Evolutionary conservation across 2,888 invertebrate species (phyloP).

Genomic region (Nemotelus pantherinus): DNA sequence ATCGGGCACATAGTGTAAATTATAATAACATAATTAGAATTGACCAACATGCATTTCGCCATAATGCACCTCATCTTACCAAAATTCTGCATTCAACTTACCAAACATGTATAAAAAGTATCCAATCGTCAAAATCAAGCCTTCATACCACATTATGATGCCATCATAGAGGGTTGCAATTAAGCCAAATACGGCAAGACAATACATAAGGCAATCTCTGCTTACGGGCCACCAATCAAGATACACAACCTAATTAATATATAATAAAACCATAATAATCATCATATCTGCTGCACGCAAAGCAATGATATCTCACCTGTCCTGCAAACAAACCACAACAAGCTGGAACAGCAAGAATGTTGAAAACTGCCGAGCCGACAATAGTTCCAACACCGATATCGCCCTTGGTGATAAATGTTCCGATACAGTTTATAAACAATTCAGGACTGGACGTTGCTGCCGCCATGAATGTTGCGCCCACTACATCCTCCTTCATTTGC

Average conservation of each 20-base stretch:
- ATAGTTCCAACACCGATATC: conserved; percentile 81
- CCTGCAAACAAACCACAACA: conserved; percentile 75
- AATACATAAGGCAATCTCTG: conserved; percentile 78
- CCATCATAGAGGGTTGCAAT: conserved; percentile 77
- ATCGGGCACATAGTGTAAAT: neutral
- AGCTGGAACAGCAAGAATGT: conserved; percentile 79
- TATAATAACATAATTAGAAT: conserved; percentile 9
- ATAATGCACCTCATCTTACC: neutral
- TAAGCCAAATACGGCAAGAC: conserved; percentile 74
- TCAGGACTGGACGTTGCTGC: conserved; percentile 89
- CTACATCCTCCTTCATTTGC: conserved; percentile 78
- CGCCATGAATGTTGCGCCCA: conserved; percentile 92
- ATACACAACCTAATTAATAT: conserved; percentile 68
- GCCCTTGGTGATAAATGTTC: conserved; percentile 80
- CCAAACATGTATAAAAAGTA: conserved; percentile 78
- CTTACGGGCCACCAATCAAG: conserved; percentile 83
- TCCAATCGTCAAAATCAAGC: conserved; percentile 73
- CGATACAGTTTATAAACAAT: conserved; percentile 85
- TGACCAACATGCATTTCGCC: too few relatives aligned
- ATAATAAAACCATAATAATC: too few relatives aligned
- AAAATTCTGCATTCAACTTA: conserved; percentile 61
- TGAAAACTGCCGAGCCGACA: conserved; percentile 82
- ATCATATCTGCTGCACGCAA: too few relatives aligned
- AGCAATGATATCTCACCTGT: conserved; percentile 63
- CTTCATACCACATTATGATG: conserved; percentile 80